These are phyloP conservation scores for Platycnemis pennipes DNA, from an alignment of 2,888 invertebrate genomes.

Conservation along the genomic window DNA sequence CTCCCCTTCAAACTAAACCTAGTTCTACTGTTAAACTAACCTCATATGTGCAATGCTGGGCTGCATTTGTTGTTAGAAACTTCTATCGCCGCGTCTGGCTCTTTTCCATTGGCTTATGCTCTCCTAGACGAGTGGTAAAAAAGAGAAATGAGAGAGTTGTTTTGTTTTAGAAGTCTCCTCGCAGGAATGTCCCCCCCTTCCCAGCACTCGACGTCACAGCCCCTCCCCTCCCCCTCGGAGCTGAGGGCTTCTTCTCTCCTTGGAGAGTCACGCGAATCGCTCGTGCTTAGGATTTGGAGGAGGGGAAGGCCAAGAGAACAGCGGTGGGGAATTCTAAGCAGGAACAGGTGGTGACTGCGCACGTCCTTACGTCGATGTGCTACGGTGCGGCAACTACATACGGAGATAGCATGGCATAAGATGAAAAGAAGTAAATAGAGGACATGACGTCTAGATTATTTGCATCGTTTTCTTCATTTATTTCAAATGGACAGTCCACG, in stretches of 20 bases:
- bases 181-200: too few species aligned
- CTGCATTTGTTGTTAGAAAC: slow-evolving; percentile 36
- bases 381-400: too few species aligned
- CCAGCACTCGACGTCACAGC: too few species aligned
- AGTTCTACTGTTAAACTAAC: slow-evolving; percentile 39
- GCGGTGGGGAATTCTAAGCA: background rate
- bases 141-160: background rate
- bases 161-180: slow-evolving; percentile 1
- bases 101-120: background rate
- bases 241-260: too few species aligned
- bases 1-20: slow-evolving; percentile 36
- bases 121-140: background rate
- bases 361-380: background rate
- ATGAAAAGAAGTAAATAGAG: too few species aligned
- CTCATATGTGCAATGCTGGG: background rate
- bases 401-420: too few species aligned
- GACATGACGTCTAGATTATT: too few species aligned
- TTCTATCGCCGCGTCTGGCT: background rate
- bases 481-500: too few species aligned
- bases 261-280: background rate
- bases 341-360: background rate
- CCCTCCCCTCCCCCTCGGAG: background rate
- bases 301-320: background rate
- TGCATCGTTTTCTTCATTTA: too few species aligned
- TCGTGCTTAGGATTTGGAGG: slow-evolving; percentile 5